Evolutionary conservation across 1,140 invertebrate species (phyloP), one percentile per base, ranked within the genome.

Genomic region (Zaprionus lachaisei): DNA sequence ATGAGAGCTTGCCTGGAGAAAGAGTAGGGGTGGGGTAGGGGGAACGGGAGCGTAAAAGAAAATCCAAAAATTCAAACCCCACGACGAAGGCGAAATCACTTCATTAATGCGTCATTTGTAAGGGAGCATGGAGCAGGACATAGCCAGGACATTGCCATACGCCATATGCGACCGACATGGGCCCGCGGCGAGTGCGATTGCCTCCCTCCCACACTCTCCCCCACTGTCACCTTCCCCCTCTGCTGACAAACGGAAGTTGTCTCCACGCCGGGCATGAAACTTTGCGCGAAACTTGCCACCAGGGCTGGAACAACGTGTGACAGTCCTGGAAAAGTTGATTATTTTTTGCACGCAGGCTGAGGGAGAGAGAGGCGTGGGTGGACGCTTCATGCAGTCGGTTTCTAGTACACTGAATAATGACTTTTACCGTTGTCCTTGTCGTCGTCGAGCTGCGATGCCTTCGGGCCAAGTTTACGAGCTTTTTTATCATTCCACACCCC

Each of bases 351-450:
- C 51, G 69, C 72, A 81, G 56, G 63, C 17, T 55, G 24, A 15
- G 41, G 41, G 57, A 17, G 34, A 37, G 64, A 4, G 24, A 31
- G 64, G 28, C 2, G 41, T 44, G 41, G 9, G 7, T 2, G 20
- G 20, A 51, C 20, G 47, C 14, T 51, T 51, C 62, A 56, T 69
- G 67, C 65, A 79, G 81, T 38, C 63, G 31, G 61, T 57, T 76
- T 71, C 85, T 85, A 81, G 86, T 90, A 90, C 86, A 90, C 79
- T 90, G 85, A 90, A 82, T 90, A 90, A 90, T 90, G 85, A 90
- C 85, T 90, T 90, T 85, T 90, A 74, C 85, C 75, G 74, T 77
- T 75, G 73, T 66, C 73, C 72, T 77, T 67, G 31, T 54, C 28
- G 62, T 54, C 37, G 56, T 60, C 41, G 57, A 49, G 47, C 63